A percentile compares a stretch with the other conserved stretches of the same genome.
Conservation (phyloP, 2,113 vertebrate genomes). For the Aptenodytes forsteri region DNA sequence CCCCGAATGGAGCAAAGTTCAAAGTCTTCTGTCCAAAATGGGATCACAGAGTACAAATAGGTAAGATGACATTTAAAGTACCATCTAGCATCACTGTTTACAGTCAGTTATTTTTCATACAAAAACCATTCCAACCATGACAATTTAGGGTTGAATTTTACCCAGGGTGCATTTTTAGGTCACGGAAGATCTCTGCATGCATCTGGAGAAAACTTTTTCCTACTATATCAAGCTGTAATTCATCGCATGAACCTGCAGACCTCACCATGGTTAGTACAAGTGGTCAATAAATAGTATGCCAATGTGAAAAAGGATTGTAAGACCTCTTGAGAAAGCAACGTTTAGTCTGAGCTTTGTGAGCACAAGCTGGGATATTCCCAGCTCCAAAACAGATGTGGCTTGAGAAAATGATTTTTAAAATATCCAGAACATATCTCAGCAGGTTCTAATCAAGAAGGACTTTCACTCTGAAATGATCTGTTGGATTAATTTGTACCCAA, state of each 20-base stretch:
- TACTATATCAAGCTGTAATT: neutral
- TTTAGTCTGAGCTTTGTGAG: neutral
- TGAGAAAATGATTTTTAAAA: neutral
- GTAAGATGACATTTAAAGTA: neutral
- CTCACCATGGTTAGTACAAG: neutral
- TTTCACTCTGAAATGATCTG: neutral
- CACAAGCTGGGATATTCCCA: neutral
- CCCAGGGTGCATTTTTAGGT: neutral
- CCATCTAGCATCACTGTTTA: neutral
- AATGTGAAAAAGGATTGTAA: neutral
- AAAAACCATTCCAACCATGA: neutral
- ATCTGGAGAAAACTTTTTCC: neutral
- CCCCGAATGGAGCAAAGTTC: neutral
- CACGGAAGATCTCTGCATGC: neutral
- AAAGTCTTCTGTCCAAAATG: neutral
- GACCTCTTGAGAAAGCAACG: neutral
- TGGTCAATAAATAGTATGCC: slow-evolving; percentile 10
- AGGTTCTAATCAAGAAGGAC: neutral
- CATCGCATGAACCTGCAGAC: neutral
- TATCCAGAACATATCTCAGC: neutral
- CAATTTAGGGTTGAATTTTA: neutral
- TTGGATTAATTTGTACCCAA: neutral
- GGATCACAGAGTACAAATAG: neutral
- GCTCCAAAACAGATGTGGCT: neutral
- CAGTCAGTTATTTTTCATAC: neutral